phyloP scores from a whole-genome alignment of 2,888 invertebrate genomes.

The Agriopis marginaria region DNA sequence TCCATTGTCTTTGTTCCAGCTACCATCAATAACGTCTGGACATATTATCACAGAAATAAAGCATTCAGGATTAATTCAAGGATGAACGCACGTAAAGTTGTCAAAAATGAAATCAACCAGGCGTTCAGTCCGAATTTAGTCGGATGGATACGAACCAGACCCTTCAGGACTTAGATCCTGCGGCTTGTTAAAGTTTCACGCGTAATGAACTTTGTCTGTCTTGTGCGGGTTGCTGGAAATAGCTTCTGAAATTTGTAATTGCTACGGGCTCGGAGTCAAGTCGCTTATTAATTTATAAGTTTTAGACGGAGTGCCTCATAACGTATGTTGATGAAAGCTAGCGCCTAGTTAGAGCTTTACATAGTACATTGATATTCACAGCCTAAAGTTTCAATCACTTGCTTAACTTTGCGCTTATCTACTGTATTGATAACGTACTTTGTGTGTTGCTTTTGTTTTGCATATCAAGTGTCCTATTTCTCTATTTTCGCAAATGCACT shows the following conservation, averaged over 20 bases:
- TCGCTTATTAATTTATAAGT: slow-evolving; percentile 68
- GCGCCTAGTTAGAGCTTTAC: slow-evolving; percentile 57
- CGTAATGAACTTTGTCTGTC: slow-evolving; percentile 55
- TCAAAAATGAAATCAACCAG: slow-evolving; percentile 61
- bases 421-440: background rate
- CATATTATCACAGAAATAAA: slow-evolving; percentile 55
- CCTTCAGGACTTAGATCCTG: slow-evolving; percentile 53
- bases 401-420: background rate
- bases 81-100: slow-evolving; percentile 52
- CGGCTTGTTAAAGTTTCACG: slow-evolving; percentile 57
- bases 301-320: slow-evolving; percentile 66
- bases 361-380: background rate
- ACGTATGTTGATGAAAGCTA: slow-evolving; percentile 73
- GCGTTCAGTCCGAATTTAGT: slow-evolving; percentile 56
- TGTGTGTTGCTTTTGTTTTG: slow-evolving; percentile 11
- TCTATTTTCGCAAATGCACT: slow-evolving; percentile 64
- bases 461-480: slow-evolving; percentile 51
- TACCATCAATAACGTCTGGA: slow-evolving; percentile 52
- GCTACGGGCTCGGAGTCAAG: slow-evolving; percentile 45
- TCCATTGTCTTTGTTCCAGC: slow-evolving; percentile 67
- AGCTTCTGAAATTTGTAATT: slow-evolving; percentile 50
- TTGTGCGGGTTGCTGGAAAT: slow-evolving; percentile 31
- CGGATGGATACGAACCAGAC: slow-evolving; percentile 57
- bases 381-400: background rate
- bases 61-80: slow-evolving; percentile 52